phyloP scores from a whole-genome alignment of 2,797 vertebrate species.

The Chrosomus eos region DNA sequence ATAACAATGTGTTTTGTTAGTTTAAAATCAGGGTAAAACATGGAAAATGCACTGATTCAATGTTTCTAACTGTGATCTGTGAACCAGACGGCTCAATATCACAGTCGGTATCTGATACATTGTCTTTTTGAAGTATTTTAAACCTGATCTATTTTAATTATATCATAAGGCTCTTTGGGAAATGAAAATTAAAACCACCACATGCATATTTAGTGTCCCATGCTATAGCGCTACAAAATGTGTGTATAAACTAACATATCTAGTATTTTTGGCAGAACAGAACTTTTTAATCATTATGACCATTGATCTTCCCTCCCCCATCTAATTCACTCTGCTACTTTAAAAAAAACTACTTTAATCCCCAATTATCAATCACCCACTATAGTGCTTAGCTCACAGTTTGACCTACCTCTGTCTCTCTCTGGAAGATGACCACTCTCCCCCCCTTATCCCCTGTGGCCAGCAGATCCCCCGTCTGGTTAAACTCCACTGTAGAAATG shows the following conservation, averaged over 20 bases:
- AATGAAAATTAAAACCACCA: neutral
- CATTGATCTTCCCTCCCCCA: neutral
- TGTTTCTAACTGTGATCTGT: neutral
- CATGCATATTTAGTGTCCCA: constrained; percentile 1
- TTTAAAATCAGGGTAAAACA: neutral
- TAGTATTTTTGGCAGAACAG: neutral
- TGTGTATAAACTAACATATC: neutral
- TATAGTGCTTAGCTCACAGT: neutral
- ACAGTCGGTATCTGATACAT: neutral
- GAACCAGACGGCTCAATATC: neutral
- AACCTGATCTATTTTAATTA: constrained; percentile 10
- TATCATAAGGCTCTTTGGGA: neutral
- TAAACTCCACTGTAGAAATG: constrained; percentile 99
- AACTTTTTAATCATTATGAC: neutral
- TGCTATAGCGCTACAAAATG: neutral
- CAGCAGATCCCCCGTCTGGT: constrained; percentile 97
- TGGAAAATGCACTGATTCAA: neutral
- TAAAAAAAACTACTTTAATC: neutral
- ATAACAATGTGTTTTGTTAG: neutral
- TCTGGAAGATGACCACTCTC: constrained; percentile 97
- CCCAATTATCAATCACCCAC: neutral
- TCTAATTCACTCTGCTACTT: neutral
- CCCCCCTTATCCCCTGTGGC: constrained; percentile 98
- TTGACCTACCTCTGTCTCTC: constrained; percentile 90
- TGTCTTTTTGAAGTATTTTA: neutral